A percentile compares a stretch with the other conserved stretches of the same genome.
These are phyloP conservation scores for Telmatherina bonti DNA, from an alignment of 2,797 vertebrate species.

Conservation along the genomic window DNA sequence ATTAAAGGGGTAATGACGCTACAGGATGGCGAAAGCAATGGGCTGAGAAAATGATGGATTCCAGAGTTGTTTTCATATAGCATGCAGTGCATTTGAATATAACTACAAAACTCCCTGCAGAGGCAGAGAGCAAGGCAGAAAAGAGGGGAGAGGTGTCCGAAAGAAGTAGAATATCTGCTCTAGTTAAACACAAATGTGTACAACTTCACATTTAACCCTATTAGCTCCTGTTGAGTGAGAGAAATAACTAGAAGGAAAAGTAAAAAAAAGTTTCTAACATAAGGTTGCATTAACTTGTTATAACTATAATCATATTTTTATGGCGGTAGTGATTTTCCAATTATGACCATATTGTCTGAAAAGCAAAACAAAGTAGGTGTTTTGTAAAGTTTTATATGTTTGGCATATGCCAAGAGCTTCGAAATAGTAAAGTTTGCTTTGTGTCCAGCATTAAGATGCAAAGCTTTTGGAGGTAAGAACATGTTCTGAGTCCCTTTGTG, in stretches of 20 bases:
- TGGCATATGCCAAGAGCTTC: neutral
- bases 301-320: too few relatives aligned
- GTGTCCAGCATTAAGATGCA: slow-evolving; percentile 33
- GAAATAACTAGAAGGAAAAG: slow-evolving; percentile 38
- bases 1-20: slow-evolving; percentile 57
- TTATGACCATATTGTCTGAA: too few relatives aligned
- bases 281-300: neutral
- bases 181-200: slow-evolving; percentile 32
- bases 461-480: slow-evolving; percentile 27
- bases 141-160: slow-evolving; percentile 18
- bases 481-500: slow-evolving; percentile 50
- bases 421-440: slow-evolving; percentile 10
- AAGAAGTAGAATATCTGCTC: slow-evolving; percentile 1
- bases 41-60: slow-evolving; percentile 42
- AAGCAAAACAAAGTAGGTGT: too few relatives aligned
- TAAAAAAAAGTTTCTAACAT: slow-evolving; percentile 26
- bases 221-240: slow-evolving; percentile 21
- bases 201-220: slow-evolving; percentile 43
- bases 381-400: neutral
- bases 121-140: slow-evolving; percentile 37
- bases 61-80: slow-evolving; percentile 40
- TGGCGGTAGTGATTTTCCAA: too few relatives aligned
- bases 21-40: slow-evolving; percentile 6
- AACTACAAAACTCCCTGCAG: slow-evolving; percentile 21
- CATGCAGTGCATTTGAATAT: slow-evolving; percentile 43